Conservation (phyloP, 2,888 invertebrate species). For the Clunio marinus region DNA sequence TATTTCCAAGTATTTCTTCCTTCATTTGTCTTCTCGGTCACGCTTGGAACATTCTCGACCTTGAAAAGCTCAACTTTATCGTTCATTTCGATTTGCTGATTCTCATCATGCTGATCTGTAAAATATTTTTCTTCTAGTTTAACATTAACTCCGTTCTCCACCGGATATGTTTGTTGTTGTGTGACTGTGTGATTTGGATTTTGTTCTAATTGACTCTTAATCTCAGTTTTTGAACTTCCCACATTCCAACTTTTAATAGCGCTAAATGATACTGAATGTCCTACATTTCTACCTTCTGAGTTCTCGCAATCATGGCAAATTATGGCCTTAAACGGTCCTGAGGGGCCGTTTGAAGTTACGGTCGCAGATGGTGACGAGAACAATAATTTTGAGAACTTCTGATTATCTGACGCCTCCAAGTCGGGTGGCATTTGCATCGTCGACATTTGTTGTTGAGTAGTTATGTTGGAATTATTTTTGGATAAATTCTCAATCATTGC, state of each 20-base stretch:
- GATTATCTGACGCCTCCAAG: not conserved
- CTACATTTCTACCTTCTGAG: slow-evolving; percentile 27
- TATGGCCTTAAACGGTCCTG: slow-evolving; percentile 42
- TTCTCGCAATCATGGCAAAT: slow-evolving; percentile 41
- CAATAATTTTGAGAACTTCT: slow-evolving; percentile 25
- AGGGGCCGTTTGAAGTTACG: slow-evolving; percentile 32
- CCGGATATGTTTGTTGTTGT: not conserved
- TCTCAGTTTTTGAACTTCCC: slow-evolving; percentile 19
- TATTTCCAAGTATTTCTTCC: slow-evolving; percentile 38
- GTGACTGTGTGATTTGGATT: not conserved
- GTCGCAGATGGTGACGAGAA: slow-evolving; percentile 35
- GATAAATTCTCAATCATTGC: not conserved
- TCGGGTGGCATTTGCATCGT: not conserved
- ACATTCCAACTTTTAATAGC: slow-evolving; percentile 39
- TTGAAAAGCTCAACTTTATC: slow-evolving; percentile 20
- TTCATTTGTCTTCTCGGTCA: not conserved
- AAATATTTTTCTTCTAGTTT: too few species aligned
- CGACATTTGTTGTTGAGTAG: not conserved
- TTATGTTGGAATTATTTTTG: slow-evolving; percentile 26
- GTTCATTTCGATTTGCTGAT: slow-evolving; percentile 13
- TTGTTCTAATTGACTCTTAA: slow-evolving; percentile 2
- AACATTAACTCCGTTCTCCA: not conserved
- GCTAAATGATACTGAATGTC: slow-evolving; percentile 37
- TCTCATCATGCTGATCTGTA: too few species aligned
- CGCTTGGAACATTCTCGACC: not conserved